Conservation (phyloP, 2,888 invertebrate species). For the Temnothorax unifasciatus region DNA sequence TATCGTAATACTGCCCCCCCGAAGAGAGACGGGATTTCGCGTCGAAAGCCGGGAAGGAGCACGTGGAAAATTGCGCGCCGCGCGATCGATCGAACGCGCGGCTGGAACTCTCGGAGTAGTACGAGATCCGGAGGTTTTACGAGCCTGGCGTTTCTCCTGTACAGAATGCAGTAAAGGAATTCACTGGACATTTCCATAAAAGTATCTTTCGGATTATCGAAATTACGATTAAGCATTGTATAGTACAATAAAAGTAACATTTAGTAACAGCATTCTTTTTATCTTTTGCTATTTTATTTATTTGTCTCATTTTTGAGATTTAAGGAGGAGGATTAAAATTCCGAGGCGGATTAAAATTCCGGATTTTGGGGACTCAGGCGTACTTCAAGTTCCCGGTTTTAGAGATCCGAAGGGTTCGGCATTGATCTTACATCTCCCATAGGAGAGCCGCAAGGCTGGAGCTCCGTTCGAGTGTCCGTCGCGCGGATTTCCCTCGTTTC, state of each 20-base stretch:
- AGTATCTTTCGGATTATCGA: neutral
- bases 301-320: too few relatives aligned
- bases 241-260: neutral
- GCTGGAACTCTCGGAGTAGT: constrained; percentile 30
- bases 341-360: neutral
- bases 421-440: neutral
- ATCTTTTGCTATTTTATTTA: neutral
- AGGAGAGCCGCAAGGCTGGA: neutral
- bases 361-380: neutral
- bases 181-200: neutral
- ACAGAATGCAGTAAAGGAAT: neutral
- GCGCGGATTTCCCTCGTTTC: neutral
- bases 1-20: neutral
- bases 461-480: neutral
- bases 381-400: neutral
- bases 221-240: neutral
- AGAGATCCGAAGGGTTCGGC: neutral
- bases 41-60: constrained; percentile 10
- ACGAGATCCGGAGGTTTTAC: neutral
- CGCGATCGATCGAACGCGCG: constrained; percentile 60
- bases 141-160: neutral
- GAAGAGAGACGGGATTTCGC: neutral
- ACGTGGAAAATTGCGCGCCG: constrained; percentile 56
- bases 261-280: neutral
- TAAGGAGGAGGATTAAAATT: neutral